phyloP scores from a whole-genome alignment of 2,113 vertebrate genomes.

The Stomatorhinus ivindoensis region DNA sequence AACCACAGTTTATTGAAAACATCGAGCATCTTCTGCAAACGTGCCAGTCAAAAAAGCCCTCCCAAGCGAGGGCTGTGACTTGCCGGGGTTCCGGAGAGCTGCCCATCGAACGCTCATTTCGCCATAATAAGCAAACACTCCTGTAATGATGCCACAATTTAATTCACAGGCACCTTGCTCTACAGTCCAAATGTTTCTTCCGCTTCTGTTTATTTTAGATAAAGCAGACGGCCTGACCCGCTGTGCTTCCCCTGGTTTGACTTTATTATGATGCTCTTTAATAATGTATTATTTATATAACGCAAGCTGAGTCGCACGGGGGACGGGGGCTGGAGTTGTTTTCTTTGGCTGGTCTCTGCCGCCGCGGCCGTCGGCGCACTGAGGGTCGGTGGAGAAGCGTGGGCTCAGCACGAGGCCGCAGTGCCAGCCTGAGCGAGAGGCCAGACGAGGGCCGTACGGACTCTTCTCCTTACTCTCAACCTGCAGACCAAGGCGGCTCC shows the following conservation, averaged over 20 bases:
- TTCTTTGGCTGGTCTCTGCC: neutral
- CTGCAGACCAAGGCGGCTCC: neutral
- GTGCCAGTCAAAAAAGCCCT: neutral
- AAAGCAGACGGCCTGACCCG: neutral
- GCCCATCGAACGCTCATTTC: neutral
- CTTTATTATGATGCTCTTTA: slow-evolving; percentile 8
- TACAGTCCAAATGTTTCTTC: neutral
- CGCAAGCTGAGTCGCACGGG: neutral
- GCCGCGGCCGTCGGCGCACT: neutral
- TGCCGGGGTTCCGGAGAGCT: neutral
- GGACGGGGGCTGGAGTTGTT: neutral
- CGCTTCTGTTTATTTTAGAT: slow-evolving; percentile 12
- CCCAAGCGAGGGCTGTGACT: neutral
- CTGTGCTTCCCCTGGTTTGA: neutral
- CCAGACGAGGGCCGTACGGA: neutral
- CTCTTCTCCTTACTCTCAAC: neutral
- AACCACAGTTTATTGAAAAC: neutral
- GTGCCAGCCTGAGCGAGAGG: neutral
- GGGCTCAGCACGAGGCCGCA: neutral
- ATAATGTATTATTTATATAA: slow-evolving; percentile 21
- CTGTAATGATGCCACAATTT: neutral
- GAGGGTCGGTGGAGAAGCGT: neutral
- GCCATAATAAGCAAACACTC: neutral
- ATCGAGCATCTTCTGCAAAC: neutral
- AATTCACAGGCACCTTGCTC: neutral